A percentile compares a stretch with the other conserved stretches of the same genome.
Conservation (phyloP, 2,888 invertebrate genomes). For the Tortrix viridana region DNA sequence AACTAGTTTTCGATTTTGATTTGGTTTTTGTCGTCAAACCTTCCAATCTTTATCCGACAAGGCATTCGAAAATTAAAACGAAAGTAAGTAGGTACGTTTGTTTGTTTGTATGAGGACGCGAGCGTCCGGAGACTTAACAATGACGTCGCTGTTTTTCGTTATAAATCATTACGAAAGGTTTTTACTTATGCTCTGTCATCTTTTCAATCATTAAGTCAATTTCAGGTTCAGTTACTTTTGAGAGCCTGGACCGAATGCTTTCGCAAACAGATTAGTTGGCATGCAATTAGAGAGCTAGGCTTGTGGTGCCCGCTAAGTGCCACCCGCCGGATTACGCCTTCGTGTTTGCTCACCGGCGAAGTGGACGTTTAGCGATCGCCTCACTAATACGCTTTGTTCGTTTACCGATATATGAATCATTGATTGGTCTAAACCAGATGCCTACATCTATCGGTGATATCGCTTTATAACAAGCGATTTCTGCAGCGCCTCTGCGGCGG, state of each 20-base stretch:
- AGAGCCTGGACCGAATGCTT: constrained; percentile 58
- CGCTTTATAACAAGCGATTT: constrained; percentile 3
- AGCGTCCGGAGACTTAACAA: not conserved
- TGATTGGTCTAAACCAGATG: constrained; percentile 50
- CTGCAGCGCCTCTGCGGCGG: not conserved
- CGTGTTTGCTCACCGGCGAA: constrained; percentile 70
- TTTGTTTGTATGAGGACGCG: not conserved
- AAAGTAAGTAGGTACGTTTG: no score
- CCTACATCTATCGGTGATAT: constrained; percentile 6
- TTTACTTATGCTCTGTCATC: constrained; percentile 19
- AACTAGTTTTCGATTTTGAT: no score
- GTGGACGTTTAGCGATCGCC: constrained; percentile 74
- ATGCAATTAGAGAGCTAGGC: constrained; percentile 77
- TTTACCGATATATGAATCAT: constrained; percentile 71
- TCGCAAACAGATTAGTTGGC: constrained; percentile 78
- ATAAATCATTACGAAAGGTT: not conserved
- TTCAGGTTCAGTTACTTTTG: constrained; percentile 27
- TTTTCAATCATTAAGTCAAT: constrained; percentile 19
- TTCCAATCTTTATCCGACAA: no score
- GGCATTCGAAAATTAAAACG: no score
- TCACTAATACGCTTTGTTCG: constrained; percentile 72
- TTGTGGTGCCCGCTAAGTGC: constrained; percentile 79
- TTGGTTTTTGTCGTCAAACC: no score
- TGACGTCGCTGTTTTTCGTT: constrained; percentile 4
- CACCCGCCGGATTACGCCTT: constrained; percentile 78